Evolutionary conservation across 2,113 vertebrate species (phyloP).

Genomic region (Psittacara wagleri): DNA sequence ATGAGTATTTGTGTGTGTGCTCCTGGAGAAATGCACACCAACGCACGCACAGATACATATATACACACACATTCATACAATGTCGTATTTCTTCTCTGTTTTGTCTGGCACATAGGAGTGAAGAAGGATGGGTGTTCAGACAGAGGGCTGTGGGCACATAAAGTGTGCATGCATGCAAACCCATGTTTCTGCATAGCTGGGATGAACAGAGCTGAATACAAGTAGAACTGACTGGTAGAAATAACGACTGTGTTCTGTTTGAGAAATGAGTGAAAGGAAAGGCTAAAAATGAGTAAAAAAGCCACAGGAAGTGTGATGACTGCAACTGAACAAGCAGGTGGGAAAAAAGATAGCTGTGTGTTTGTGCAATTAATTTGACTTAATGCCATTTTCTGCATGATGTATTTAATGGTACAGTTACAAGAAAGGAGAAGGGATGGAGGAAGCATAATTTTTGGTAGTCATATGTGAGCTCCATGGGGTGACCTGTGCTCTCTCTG

Average conservation of each 20-base stretch:
- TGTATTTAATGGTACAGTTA: background rate
- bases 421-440: background rate
- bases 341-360: background rate
- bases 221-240: background rate
- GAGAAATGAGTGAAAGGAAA: background rate
- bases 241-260: background rate
- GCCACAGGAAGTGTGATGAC: background rate
- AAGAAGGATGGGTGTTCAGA: background rate
- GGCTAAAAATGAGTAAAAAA: background rate
- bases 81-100: fast-evolving
- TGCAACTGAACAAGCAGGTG: background rate
- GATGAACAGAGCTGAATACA: background rate
- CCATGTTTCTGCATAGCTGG: background rate
- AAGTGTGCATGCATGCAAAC: background rate
- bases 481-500: background rate
- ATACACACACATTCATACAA: too few species aligned
- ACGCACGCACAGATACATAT: background rate
- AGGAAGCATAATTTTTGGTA: background rate
- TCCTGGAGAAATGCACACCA: background rate
- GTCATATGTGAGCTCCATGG: background rate
- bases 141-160: fast-evolving
- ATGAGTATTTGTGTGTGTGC: background rate
- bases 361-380: background rate
- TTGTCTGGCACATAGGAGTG: background rate
- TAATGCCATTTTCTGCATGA: background rate